These are phyloP conservation scores for Nothobranchius kuhntae DNA, from an alignment of 2,113 vertebrate species.

Conservation along the genomic window DNA sequence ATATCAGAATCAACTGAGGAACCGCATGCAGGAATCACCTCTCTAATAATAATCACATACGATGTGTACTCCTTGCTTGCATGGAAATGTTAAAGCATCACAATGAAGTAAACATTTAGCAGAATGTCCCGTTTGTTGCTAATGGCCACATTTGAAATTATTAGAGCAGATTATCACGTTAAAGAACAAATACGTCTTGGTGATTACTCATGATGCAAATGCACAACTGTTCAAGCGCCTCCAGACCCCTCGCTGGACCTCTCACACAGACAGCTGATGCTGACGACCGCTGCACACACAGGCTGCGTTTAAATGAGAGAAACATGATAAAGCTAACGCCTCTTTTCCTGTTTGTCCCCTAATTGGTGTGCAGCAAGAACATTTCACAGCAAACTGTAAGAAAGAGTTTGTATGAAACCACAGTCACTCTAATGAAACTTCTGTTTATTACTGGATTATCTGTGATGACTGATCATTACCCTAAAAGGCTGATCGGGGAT, in stretches of 20 bases:
- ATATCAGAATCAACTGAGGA: too few species aligned
- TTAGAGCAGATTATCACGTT: conserved; percentile 51
- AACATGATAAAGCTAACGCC: background rate
- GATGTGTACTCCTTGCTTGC: too few species aligned
- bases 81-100: too few species aligned
- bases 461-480: conserved; percentile 75
- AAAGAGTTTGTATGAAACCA: too few species aligned
- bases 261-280: conserved; percentile 45
- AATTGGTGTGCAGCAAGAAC: too few species aligned
- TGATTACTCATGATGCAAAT: conserved; percentile 42
- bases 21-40: too few species aligned
- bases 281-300: background rate
- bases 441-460: too few species aligned
- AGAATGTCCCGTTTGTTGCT: background rate
- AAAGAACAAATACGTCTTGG: conserved; percentile 13
- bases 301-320: background rate
- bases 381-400: too few species aligned
- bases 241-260: background rate
- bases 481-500: conserved; percentile 97
- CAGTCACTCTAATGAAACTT: too few species aligned
- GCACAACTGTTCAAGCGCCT: conserved; percentile 18
- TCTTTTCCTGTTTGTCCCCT: too few species aligned
- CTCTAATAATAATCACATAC: too few species aligned
- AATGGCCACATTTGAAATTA: conserved; percentile 40
- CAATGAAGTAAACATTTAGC: conserved; percentile 15